Evolutionary conservation across 2,888 invertebrate genomes (phyloP), one percentile per base, ranked within the genome.

Genomic region (Drosophila cracens): DNA sequence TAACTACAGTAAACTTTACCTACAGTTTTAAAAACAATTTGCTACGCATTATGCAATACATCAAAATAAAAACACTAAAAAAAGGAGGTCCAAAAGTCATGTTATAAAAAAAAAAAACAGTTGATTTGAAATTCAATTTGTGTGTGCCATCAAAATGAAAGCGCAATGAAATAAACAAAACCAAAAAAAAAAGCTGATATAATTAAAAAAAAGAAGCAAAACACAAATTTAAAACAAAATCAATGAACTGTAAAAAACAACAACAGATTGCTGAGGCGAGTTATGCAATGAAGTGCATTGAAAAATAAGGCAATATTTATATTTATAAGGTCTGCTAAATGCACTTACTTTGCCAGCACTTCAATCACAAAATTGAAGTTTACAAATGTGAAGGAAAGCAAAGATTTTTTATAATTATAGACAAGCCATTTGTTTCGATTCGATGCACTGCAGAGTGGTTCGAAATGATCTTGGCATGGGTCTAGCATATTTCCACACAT

Each of bases 321-420:
- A 83, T 83, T 79, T 81, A 81, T 77, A 74, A 54, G 54, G 52
- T 33, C n/a, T 46, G 51, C 59, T 70, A 53, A 58, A 52, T 57
- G 73, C 78, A 86, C 81, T 81, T 56, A 54, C 36, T 54, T n/a
- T 75, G 40, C 70, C 38, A 52, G 83, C 79, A 82, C 82, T 75
- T 78, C 58, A 52, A 82, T 75, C 78, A 80, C 78, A 66, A 80
- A 87, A 87, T 70, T 72, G 52, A 58, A 80, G 48, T 82, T 79
- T 68, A 63, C 69, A 81, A 72, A 62, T 51, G 49, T 62, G 72
- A 65, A 69, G 66, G 56, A 72, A 65, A 64, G 61, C 65, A 72
- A 74, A 72, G 27, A 74, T 73, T 73, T 74, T 79, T 61, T 71
- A 68, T 81, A 87, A 83, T 79, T 87, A 87, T 83, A 83, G 84